Evolutionary conservation across 37 sponge, comb jelly and placozoan genomes (phyloP).

Genomic region (Ianthella basta): DNA sequence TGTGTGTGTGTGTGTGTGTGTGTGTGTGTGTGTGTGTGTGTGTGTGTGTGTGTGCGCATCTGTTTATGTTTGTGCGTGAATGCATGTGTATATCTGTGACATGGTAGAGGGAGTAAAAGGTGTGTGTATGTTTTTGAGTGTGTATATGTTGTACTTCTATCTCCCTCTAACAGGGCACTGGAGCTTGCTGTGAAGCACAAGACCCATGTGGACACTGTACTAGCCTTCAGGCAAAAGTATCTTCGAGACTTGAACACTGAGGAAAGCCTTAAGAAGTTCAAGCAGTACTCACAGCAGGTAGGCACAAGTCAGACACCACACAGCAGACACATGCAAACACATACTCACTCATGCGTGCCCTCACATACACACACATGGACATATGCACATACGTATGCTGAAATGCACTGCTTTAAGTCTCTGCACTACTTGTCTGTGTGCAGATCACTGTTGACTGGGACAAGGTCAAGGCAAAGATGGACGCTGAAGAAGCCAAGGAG

Average conservation of each 20-base stretch:
- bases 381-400: background rate
- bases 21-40: background rate
- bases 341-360: constrained; percentile 17
- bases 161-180: constrained; percentile 68
- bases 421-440: background rate
- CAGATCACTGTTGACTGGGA: constrained; percentile 92
- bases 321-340: background rate
- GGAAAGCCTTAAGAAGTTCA: constrained; percentile 75
- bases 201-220: constrained; percentile 97
- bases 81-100: background rate
- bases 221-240: constrained; percentile 86
- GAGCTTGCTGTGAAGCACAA: constrained; percentile 91
- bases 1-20: background rate
- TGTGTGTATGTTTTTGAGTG: background rate
- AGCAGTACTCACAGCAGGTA: constrained; percentile 73
- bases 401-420: background rate
- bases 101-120: background rate
- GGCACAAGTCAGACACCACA: too few relatives aligned
- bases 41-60: background rate
- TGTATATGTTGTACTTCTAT: background rate
- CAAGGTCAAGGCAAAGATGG: constrained; percentile 82
- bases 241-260: constrained; percentile 69
- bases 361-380: constrained; percentile 29
- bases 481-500: constrained; percentile 76
- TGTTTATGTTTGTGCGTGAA: background rate